Evolutionary conservation across 2,797 vertebrate species (phyloP), one percentile per base, ranked within the genome.

Genomic region (Ibycter americanus): DNA sequence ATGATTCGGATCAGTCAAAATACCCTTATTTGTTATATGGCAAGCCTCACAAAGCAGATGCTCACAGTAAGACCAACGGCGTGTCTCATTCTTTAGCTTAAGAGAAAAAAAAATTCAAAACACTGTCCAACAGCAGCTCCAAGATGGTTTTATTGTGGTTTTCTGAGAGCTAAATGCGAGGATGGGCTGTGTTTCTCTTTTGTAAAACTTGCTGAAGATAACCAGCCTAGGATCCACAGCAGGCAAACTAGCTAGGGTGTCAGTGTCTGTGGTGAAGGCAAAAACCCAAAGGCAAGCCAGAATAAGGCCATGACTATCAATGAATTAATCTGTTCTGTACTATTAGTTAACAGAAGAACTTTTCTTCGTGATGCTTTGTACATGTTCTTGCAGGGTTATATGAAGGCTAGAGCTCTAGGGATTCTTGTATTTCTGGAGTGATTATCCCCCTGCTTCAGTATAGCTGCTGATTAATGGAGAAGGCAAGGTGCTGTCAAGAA

Each of bases 251-350:
- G 19, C 18, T 6, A 17, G 6, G 40, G 66, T 22, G 6, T n/a
- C 2, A 1, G 27, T 44, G 44, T 29, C 59, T 29, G 22, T 0
- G 6, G 17, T 25, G 16, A 34, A 38, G 1, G 36, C 18, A 58
- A 67, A 42, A 82, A 67, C 10, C 14, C 58, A 11, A 76, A 81
- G 19, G 15, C 13, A 32, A 58, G 22, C 31, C 63, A 65, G 51
- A 77, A 38, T 34, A 52, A 80, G 44, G 58, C n/a, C 3, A 5
- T 3, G 3, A 7, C 15, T 51, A 26, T 42, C 52, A 16, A 22
- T 27, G 3, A 59, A 59, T 25, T 13, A 58, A 58, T 76, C 61
- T 29, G 4, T 52, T 46, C 18, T 38, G 22, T 71, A 17, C 8
- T 2, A 5, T 23, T 9, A 11, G 23, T 34, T 38, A 31, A 34